Conservation (phyloP, 2,113 vertebrate species). For the Meriones unguiculatus region DNA sequence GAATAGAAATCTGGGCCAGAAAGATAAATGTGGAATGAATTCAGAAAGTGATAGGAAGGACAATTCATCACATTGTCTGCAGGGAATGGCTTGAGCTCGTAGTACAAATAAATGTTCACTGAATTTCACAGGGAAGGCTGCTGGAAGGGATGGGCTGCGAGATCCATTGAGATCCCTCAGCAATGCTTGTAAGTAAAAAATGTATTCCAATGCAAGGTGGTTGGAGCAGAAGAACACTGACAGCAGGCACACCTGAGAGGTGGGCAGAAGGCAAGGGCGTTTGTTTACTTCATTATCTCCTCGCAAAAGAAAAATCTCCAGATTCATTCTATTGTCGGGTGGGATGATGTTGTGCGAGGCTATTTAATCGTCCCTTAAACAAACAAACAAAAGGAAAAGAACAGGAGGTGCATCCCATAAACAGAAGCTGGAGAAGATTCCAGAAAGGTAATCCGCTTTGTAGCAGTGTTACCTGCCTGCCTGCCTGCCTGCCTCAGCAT, state of each 20-base stretch:
- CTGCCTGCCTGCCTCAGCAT: not conserved
- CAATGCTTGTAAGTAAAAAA: not conserved
- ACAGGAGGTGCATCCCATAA: conserved; percentile 72
- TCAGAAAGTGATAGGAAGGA: not conserved
- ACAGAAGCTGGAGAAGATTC: conserved; percentile 65
- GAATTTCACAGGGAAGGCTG: not conserved
- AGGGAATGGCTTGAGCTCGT: accelerated
- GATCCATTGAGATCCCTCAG: not conserved
- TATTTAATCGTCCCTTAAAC: conserved; percentile 69
- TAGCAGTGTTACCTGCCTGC: not conserved
- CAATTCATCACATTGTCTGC: too few species aligned
- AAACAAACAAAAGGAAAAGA: conserved; percentile 72
- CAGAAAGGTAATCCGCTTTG: not conserved
- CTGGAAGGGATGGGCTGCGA: not conserved
- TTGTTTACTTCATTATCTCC: conserved; percentile 74
- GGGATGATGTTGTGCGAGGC: conserved; percentile 59
- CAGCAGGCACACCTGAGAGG: conserved; percentile 64
- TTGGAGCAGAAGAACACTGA: not conserved
- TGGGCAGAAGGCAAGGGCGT: conserved; percentile 66
- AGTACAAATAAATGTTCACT: accelerated
- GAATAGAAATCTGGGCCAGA: not conserved
- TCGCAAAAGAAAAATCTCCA: conserved; percentile 5
- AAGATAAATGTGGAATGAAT: accelerated
- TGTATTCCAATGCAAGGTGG: not conserved
- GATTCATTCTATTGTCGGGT: conserved; percentile 63